Percentiles rank a stretch among this genome's conserved stretches.
Evolutionary conservation across 2,888 invertebrate genomes (phyloP).

Genomic region (Diaphora mendica): DNA sequence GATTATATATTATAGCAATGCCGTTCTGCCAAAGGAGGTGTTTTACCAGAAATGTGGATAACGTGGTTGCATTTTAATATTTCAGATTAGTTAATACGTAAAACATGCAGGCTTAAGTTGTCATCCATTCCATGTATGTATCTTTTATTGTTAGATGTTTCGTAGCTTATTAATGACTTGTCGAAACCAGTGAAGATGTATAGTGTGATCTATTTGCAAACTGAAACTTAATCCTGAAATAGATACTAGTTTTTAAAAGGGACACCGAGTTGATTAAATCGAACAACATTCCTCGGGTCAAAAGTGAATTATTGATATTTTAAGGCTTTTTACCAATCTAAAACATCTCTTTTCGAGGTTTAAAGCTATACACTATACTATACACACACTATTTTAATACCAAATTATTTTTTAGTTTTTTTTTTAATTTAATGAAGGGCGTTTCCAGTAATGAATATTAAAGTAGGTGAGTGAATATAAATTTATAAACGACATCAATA

Average conservation of each 20-base stretch:
- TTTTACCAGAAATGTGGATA: constrained; percentile 32
- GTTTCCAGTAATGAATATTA: background rate
- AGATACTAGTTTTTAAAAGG: background rate
- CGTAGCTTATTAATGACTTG: constrained; percentile 7
- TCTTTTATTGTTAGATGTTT: constrained; percentile 26
- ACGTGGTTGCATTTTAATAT: constrained; percentile 36
- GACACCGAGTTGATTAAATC: constrained; percentile 1
- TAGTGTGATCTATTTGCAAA: constrained; percentile 8
- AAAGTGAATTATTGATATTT: background rate
- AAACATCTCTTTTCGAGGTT: background rate
- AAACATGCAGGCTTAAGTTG: constrained; percentile 27
- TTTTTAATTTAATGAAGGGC: background rate
- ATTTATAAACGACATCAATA: background rate
- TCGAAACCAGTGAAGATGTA: constrained; percentile 12
- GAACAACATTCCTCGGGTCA: constrained; percentile 6
- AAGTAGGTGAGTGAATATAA: background rate
- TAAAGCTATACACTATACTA: background rate
- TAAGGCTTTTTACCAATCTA: background rate
- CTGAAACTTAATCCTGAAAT: background rate
- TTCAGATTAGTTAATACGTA: constrained; percentile 34
- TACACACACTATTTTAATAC: background rate
- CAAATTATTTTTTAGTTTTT: background rate
- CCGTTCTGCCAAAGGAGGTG: constrained; percentile 8
- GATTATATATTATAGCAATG: background rate
- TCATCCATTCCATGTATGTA: constrained; percentile 47